Percentiles rank a stretch among this genome's conserved stretches.
Evolutionary conservation across 1,140 invertebrate species (phyloP).

Genomic region (Doryteuthis pealeii): DNA sequence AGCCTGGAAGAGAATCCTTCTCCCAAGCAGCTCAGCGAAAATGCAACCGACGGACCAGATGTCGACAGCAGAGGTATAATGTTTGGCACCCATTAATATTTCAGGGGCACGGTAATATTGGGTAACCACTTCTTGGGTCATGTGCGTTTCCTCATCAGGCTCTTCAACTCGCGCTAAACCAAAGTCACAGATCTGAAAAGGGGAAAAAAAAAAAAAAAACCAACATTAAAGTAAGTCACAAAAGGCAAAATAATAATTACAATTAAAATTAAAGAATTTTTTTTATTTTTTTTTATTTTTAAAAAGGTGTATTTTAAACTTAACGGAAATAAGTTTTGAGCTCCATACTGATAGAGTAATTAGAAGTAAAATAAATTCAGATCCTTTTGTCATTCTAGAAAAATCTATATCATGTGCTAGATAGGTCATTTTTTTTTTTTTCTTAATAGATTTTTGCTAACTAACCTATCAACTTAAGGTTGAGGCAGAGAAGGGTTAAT

Average conservation of each 20-base stretch:
- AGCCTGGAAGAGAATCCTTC: constrained; percentile 96
- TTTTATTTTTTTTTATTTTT: neutral
- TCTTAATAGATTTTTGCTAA: too few species aligned
- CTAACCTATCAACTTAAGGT: too few species aligned
- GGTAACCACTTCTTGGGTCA: constrained; percentile 91
- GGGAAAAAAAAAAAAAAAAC: neutral
- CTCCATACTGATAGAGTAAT: too few species aligned
- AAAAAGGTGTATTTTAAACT: too few species aligned
- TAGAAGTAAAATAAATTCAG: too few species aligned
- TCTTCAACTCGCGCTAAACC: constrained; percentile 93
- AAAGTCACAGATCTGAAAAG: constrained; percentile 91
- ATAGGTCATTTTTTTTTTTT: too few species aligned
- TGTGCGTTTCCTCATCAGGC: constrained; percentile 83
- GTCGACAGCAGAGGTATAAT: constrained; percentile 80
- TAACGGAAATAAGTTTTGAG: too few species aligned
- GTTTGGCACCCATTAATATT: constrained; percentile 63
- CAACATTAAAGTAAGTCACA: neutral
- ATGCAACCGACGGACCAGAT: constrained; percentile 99
- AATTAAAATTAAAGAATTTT: too few species aligned
- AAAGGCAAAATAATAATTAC: neutral
- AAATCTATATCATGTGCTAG: too few species aligned
- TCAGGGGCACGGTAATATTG: constrained; percentile 88
- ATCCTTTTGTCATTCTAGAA: too few species aligned
- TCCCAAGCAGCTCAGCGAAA: constrained; percentile 92
- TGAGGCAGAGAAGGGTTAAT: too few species aligned